phyloP scores from a whole-genome alignment of 1,140 invertebrate genomes.

The Tetraneura akinire region DNA sequence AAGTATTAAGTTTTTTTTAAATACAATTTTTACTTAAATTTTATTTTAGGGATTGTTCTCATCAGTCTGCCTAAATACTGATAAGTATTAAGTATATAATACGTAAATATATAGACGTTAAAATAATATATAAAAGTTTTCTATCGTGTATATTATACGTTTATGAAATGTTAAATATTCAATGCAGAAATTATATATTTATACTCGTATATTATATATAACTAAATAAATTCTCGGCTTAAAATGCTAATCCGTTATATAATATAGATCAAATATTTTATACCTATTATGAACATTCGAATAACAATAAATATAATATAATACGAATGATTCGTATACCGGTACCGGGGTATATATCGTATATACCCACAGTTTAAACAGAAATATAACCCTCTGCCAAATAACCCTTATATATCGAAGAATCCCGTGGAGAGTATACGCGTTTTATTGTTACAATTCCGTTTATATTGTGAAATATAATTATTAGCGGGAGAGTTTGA shows the following conservation, averaged over 20 bases:
- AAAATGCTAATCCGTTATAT: slow-evolving; percentile 32
- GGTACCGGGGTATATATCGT: not conserved
- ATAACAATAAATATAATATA: not conserved
- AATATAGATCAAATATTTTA: slow-evolving; percentile 13
- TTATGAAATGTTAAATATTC: too few relatives aligned
- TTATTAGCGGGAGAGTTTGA: slow-evolving; percentile 16
- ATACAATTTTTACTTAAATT: too few relatives aligned
- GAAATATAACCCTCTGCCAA: not conserved
- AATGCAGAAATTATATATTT: too few relatives aligned
- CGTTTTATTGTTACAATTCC: slow-evolving; percentile 45
- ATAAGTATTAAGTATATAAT: too few relatives aligned
- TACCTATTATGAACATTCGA: not conserved
- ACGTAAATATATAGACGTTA: too few relatives aligned
- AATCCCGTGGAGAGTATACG: not conserved
- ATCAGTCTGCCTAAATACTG: too few relatives aligned
- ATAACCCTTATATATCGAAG: not conserved
- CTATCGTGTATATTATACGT: too few relatives aligned
- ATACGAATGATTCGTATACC: slow-evolving; percentile 2
- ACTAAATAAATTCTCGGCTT: not conserved
- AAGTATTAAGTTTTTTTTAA: too few relatives aligned
- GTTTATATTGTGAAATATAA: too few relatives aligned
- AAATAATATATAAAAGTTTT: too few relatives aligned
- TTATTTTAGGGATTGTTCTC: too few relatives aligned
- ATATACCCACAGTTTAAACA: not conserved
- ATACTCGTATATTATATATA: too few relatives aligned